A percentile compares a stretch with the other conserved stretches of the same genome.
Evolutionary conservation across 2,113 vertebrate genomes (phyloP).

Genomic region (Ginglymostoma cirratum): DNA sequence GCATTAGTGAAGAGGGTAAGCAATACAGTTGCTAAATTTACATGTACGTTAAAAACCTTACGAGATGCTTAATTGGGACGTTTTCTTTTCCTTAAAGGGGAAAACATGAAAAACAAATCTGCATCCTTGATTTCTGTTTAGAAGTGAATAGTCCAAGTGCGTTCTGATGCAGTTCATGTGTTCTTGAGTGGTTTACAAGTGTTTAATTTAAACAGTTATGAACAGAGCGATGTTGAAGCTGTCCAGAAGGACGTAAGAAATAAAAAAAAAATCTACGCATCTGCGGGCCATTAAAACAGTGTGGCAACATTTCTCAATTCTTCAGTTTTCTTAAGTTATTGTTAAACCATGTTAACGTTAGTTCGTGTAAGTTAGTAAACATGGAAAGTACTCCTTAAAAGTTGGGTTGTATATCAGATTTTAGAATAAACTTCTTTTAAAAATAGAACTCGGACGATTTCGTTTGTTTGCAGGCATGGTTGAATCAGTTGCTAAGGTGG

Average conservation of each 20-base stretch:
- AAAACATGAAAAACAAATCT: not conserved
- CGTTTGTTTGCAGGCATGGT: not conserved
- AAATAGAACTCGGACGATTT: not conserved
- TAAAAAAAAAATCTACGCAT: not conserved
- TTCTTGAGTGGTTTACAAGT: not conserved
- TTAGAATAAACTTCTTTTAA: not conserved
- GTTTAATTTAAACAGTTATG: not conserved
- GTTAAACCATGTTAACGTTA: no score
- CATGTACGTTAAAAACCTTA: not conserved
- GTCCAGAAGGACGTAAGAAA: not conserved
- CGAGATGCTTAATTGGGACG: not conserved
- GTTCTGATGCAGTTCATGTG: not conserved
- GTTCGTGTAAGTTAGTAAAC: not conserved
- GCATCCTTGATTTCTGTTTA: not conserved
- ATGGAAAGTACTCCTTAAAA: not conserved
- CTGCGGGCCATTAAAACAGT: not conserved
- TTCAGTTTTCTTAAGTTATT: not conserved
- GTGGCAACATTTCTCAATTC: not conserved
- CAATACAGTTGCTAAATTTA: constrained; percentile 25
- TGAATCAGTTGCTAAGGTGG: not conserved
- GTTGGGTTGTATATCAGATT: not conserved
- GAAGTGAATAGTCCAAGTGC: not conserved
- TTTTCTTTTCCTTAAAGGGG: not conserved
- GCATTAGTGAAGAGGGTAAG: not conserved
- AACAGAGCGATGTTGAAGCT: not conserved